Evolutionary conservation across 2,797 vertebrate genomes (phyloP), one percentile per base, ranked within the genome.

Genomic region (Hydrophis major): DNA sequence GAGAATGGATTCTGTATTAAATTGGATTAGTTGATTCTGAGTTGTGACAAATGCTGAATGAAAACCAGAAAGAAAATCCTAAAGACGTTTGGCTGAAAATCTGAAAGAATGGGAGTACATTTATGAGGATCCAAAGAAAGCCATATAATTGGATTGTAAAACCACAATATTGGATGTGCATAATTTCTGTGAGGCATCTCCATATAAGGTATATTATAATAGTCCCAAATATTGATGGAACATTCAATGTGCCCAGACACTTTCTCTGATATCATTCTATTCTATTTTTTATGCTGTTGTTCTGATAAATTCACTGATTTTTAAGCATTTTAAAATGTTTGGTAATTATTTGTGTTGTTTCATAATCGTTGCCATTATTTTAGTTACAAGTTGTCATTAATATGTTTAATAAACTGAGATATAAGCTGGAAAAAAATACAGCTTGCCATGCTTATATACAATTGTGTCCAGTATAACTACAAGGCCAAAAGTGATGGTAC

Each of bases 401-500:
- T 56, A 53, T 37, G n/a, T 90, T 56, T 56, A 37, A 22, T 74
- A 74, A 55, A 53, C n/a, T 78, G 63, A 93, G 20, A 50, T 47
- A 14, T 11, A 57, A 8, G 11, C 55, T 28, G 50, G 37, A 50
- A 50, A 47, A 69, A 88, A 87, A 69, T 42, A 56, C 53, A 56
- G 32, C 60, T 56, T 56, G 7, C 3, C 4, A 10, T 55, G 32
- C 69, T n/a, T 53, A 66, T 55, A 42, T 78, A 42, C 18, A 78
- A 42, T 87, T 47, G 55, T 55, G 47, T 37, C 20, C 74, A 60
- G 20, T 55, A 18, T n/a, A 59, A 18, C 32, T 57, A 28, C n/a
- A 87, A 74, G 32, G 13, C 50, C 50, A 74, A 57, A 18, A 25
- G 8, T 93, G 91, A 93, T 95, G 93, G 66, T 78, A 91, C 8